Base-by-base conservation (phyloP, 2,888 invertebrate genomes). In the Andricus curvator region DNA sequence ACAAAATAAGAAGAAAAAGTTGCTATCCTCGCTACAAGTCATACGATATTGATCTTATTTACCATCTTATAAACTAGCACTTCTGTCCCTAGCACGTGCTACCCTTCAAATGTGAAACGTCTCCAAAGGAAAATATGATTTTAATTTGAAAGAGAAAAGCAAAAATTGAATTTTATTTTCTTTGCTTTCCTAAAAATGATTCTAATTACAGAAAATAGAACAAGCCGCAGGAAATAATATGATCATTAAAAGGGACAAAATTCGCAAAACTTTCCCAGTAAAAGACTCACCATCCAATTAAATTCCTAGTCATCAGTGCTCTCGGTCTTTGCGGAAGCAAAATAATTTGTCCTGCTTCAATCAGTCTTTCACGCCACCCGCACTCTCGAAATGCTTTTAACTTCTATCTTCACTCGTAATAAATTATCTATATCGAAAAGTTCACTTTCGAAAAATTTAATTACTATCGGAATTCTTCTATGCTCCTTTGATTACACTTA, bases 231-330 rank as follows among this genome's bases (percentile, higher is more conserved):
- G 8, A 64, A 25, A 15, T 11, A 25, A 25, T 17, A 29, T 64
- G 64, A 64, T 64, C 60, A 60, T 22, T 60, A 60, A 22, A 22
- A 22, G 22, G 11, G 11, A 4, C 1, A 60, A 13, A 22, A 60
- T 3, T 22, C 0, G n/a, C 11, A 22, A 11, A 60, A 22, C 4
- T 60, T 22, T 3, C 11, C 56, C 1, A 56, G 5, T 65, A 62
- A 60, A 56, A 29, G 29, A 84, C 84, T 84, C 78, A 83, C 84
- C 84, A 77, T 74, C 83, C 82, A 82, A 84, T 82, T 83, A 82
- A 85, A 84, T 81, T 82, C 79, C 77, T 65, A 83, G 80, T 82
- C 80, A 84, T 83, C 79, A 68, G 79, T 81, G 80, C 79, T 70
- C 65, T 81, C 68, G 33, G 74, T 5, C n/a, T 74, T 74, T 3